These are phyloP conservation scores for Sakesphorus luctuosus DNA, from an alignment of 2,113 vertebrate species.

Conservation along the genomic window DNA sequence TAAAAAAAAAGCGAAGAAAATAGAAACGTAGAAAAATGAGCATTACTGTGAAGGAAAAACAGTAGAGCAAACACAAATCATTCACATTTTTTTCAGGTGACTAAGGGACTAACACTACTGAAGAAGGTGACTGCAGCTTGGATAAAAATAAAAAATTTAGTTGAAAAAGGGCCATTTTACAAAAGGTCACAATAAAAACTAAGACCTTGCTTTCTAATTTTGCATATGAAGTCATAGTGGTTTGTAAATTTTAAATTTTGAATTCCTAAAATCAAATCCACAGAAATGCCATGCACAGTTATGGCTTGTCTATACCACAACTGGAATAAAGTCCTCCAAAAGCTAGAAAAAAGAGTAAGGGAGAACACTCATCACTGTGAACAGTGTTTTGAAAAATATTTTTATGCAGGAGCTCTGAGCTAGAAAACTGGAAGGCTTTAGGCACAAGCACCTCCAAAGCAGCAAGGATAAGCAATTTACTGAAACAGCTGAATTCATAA, in stretches of 20 bases:
- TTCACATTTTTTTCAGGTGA: neutral
- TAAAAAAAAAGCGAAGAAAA: neutral
- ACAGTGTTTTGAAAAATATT: neutral
- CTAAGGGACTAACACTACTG: neutral
- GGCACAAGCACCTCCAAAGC: neutral
- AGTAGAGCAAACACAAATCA: neutral
- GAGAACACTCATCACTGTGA: neutral
- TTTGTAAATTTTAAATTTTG: neutral
- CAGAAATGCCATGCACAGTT: rapidly evolving
- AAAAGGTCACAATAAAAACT: neutral
- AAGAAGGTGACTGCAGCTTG: neutral
- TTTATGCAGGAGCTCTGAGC: neutral
- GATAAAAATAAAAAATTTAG: neutral
- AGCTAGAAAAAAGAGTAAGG: neutral
- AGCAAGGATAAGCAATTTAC: neutral
- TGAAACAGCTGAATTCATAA: neutral
- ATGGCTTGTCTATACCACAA: neutral
- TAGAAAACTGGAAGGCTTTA: neutral
- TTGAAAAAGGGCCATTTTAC: neutral
- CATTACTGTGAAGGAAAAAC: neutral
- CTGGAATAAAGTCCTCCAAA: neutral
- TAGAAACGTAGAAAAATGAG: neutral
- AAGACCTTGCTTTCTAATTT: neutral
- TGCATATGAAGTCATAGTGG: neutral
- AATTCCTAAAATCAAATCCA: neutral